Percentiles rank a stretch among this genome's conserved stretches.
Conservation (phyloP, 2,888 invertebrate genomes). For the Macrosoma leucophasiata region DNA sequence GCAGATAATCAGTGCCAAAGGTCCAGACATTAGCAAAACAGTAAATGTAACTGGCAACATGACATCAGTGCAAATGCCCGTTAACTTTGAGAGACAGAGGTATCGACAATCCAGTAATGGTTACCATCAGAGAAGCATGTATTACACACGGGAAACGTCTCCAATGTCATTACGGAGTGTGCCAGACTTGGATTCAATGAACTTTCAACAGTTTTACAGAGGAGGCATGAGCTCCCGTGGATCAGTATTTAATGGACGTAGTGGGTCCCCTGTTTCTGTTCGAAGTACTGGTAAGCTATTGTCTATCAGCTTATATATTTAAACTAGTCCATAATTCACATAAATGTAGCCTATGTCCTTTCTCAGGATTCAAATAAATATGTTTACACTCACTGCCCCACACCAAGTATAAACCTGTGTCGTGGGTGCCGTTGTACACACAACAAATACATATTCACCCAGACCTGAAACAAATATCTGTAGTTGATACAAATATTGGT, state of each 20-base stretch:
- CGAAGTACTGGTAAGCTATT: conserved; percentile 44
- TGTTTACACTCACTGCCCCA: no score
- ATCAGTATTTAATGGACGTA: conserved; percentile 42
- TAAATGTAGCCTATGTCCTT: no score
- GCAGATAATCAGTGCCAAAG: conserved; percentile 43
- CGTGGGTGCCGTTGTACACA: no score
- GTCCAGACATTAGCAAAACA: conserved; percentile 38
- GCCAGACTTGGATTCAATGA: conserved; percentile 33
- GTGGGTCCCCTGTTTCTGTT: conserved; percentile 50
- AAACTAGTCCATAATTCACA: no score
- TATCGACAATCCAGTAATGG: conserved; percentile 30
- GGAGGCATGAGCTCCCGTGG: conserved; percentile 36
- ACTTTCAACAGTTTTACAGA: conserved; percentile 32
- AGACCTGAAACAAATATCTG: no score
- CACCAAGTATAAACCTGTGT: no score
- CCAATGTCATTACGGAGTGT: conserved; percentile 44
- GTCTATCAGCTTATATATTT: no score
- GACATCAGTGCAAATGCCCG: conserved; percentile 39
- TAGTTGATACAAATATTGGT: no score
- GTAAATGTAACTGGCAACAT: conserved; percentile 36
- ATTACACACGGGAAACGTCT: conserved; percentile 41
- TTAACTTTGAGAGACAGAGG: conserved; percentile 34
- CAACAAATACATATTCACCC: no score
- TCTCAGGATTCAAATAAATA: no score
- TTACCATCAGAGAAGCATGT: conserved; percentile 39